Evolutionary conservation across 2,888 invertebrate genomes (phyloP).

Genomic region (Tipula vernalis): DNA sequence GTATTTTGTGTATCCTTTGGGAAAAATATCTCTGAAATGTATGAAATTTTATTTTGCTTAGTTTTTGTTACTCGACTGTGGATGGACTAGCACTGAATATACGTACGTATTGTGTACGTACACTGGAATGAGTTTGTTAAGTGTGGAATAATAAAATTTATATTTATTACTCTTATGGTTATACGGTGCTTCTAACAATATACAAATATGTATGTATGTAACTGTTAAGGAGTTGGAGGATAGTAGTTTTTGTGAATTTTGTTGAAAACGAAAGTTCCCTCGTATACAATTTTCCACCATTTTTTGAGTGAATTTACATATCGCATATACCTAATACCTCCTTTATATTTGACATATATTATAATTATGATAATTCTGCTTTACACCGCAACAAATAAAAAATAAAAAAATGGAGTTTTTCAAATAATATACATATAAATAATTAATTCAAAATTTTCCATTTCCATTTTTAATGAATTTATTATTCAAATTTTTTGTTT

Average conservation of each 20-base stretch:
- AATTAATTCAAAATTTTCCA: neutral
- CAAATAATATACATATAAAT: neutral
- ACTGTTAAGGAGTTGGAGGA: neutral
- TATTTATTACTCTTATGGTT: neutral
- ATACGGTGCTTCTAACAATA: neutral
- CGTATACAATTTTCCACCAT: neutral
- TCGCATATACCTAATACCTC: neutral
- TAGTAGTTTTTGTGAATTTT: neutral
- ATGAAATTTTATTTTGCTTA: conserved; percentile 7
- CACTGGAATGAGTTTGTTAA: neutral
- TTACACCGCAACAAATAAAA: neutral
- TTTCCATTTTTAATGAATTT: neutral
- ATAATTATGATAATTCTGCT: neutral
- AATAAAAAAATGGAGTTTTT: neutral
- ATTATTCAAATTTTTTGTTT: neutral
- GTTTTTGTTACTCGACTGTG: neutral
- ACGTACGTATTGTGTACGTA: neutral
- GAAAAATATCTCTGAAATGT: conserved; percentile 5
- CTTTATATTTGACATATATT: neutral
- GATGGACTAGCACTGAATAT: neutral
- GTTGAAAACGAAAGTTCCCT: neutral
- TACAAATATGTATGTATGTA: neutral
- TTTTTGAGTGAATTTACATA: neutral
- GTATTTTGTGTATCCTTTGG: conserved; percentile 1
- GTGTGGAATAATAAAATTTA: conserved; percentile 4